Conservation (phyloP, 2,797 vertebrate species). For the Geotrypetes seraphini region DNA sequence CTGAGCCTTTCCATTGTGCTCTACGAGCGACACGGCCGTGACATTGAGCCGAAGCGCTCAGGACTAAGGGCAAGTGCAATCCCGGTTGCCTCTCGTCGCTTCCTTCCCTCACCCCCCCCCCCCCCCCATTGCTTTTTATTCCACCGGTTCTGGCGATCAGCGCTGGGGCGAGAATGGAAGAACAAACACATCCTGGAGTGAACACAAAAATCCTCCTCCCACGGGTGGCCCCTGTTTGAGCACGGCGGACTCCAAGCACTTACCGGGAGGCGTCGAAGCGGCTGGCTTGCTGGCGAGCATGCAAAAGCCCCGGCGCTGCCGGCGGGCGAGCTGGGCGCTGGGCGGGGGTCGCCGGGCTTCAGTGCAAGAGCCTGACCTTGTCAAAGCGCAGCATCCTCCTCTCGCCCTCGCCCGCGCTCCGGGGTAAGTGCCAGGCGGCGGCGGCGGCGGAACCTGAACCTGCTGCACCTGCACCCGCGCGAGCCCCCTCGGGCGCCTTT, state of each 20-base stretch:
- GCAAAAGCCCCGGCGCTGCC: slow-evolving; percentile 31
- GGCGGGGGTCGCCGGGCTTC: slow-evolving; percentile 33
- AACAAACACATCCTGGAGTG: too few relatives aligned
- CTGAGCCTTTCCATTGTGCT: slow-evolving; percentile 27
- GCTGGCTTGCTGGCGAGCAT: slow-evolving; percentile 42
- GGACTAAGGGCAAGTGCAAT: slow-evolving; percentile 10
- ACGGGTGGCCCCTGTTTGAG: too few relatives aligned
- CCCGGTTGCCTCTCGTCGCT: slow-evolving; percentile 1
- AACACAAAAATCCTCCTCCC: too few relatives aligned
- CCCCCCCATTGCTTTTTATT: slow-evolving; percentile 9
- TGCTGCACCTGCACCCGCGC: neutral
- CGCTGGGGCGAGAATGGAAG: too few relatives aligned
- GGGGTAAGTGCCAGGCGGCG: slow-evolving; percentile 20
- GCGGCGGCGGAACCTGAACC: neutral
- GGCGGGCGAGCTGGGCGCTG: slow-evolving; percentile 5
- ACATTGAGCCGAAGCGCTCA: slow-evolving; percentile 27
- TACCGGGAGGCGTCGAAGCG: slow-evolving; percentile 49
- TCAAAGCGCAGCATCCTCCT: slow-evolving; percentile 37
- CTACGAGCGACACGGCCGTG: slow-evolving; percentile 18
- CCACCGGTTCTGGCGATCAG: too few relatives aligned
- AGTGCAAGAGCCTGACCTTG: slow-evolving; percentile 56
- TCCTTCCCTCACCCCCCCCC: slow-evolving; percentile 23
- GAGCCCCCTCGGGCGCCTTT: neutral
- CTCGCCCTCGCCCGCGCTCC: slow-evolving; percentile 19
- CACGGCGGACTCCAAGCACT: too few relatives aligned